Base-by-base conservation (phyloP, 2,888 invertebrate species). In the Deilephila porcellus region DNA sequence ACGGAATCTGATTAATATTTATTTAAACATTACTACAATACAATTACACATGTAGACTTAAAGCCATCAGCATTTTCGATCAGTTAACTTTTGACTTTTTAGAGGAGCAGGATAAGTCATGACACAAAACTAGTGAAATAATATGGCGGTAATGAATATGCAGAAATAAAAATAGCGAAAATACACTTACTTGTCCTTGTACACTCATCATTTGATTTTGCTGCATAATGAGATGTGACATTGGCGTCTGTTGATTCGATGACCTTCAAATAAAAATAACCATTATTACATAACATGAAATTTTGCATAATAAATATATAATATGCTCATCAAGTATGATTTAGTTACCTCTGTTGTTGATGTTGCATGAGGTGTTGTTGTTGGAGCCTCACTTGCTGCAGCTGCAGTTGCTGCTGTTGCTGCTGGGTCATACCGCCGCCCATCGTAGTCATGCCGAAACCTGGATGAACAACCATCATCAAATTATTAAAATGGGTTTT, bases 321-420 rank as follows among this genome's bases (percentile, higher is more conserved):
- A 14, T 37, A 20, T 20, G 14, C 20, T 64, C 3, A 20, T 25
- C 64, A 45, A 45, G 6, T 29, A 34, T 71, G 45, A 64, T 53
- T 64, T n/a, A 19, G 56, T 32, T 79, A 89, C 90, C 89, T 86
- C 77, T 93, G 91, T 74, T 95, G 95, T 76, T 93, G 93, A 37
- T 94, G 93, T 95, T 97, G 96, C 91, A 97, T 87, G 77, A 97
- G 96, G 79, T 96, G 95, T 75, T 97, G 95, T 73, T 94, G 93
- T 81, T 92, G 94, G 76, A 93, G 79, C 1, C 91, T 86, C 79
- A 95, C 95, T 78, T 95, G 95, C 79, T 95, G 96, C 85, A 95
- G 88, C 81, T 96, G 96, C 88, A 96, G 95, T 83, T 96, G 96
- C 75, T 95, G 92, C 74, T 95, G 95, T 83, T 95, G 94, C 75